Base-by-base conservation (phyloP, 2,797 vertebrate genomes). In the Micrastur ruficollis region DNA sequence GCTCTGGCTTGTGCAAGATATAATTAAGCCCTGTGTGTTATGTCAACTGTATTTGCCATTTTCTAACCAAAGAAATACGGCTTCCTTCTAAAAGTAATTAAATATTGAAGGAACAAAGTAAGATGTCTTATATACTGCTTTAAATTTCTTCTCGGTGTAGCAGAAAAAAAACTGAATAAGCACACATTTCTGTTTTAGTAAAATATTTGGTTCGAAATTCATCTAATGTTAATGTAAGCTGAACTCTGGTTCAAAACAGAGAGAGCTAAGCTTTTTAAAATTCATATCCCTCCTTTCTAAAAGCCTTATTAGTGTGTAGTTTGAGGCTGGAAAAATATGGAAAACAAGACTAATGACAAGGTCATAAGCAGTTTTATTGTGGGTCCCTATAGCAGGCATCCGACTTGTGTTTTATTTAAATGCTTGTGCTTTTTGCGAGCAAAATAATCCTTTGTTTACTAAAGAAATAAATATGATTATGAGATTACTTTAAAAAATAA, bases 261-360 rank as follows among this genome's bases (percentile, higher is more conserved):
- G 65, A 67, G 75, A 12, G 67, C 88, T 93, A 92, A 91, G 96
- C 95, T 96, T 96, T 97, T 96, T 96, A 96, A 97, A 96, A 97
- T 97, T 95, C 97, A 96, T 95, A 93, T 95, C 86, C 81, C 34
- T 96, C 42, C 70, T 95, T 96, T 90, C 94, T 96, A 96, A 97
- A 97, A 97, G 93, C 94, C 95, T 96, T 97, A 95, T 96, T 95
- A 97, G 91, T 76, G 89, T 92, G 65, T 92, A 90, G 96, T 97
- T 97, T 87, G 91, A 96, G 95, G 94, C 95, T 92, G 70, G 71
- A 93, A 96, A 97, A 95, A 81, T 88, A 86, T 2, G 0, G 63
- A 90, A 97, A 96, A 96, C 91, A 96, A 95, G 88, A 95, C 83
- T 97, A 97, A 97, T 97, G 97, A 94, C 95, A 97, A 97, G 96